These are phyloP conservation scores for Scrobipalpa costella DNA, from an alignment of 2,888 invertebrate genomes.

Conservation along the genomic window DNA sequence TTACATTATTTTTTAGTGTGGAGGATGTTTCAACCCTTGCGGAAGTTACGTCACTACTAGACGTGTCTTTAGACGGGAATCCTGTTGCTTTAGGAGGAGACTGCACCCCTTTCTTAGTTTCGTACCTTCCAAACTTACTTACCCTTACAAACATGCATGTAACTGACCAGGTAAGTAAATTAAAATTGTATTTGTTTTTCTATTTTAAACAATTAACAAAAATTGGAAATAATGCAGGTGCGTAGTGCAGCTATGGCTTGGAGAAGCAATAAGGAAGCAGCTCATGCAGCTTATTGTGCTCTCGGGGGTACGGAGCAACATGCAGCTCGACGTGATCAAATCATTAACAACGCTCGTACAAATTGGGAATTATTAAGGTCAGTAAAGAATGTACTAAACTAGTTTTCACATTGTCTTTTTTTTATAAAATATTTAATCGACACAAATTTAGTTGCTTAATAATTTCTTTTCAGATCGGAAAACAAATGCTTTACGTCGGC, in stretches of 20 bases:
- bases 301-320: constrained; percentile 79
- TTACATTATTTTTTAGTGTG: constrained; percentile 84
- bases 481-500: constrained; percentile 78
- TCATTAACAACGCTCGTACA: constrained; percentile 92
- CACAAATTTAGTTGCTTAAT: not conserved
- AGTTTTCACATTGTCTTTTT: not conserved
- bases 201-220: no score
- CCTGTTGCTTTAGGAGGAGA: constrained; percentile 90
- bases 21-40: constrained; percentile 93
- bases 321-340: constrained; percentile 87
- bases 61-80: constrained; percentile 93
- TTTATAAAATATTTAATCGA: not conserved
- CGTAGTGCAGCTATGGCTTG: constrained; percentile 89
- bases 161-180: constrained; percentile 84
- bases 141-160: constrained; percentile 89
- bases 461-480: constrained; percentile 76
- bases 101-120: constrained; percentile 90
- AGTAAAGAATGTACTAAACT: not conserved
- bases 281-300: constrained; percentile 84
- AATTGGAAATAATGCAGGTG: constrained; percentile 60
- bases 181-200: no score
- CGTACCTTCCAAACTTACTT: constrained; percentile 87
- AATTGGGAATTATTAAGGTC: constrained; percentile 89
- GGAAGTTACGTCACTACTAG: constrained; percentile 87
- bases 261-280: constrained; percentile 88